Base-by-base conservation (phyloP, 2,888 invertebrate genomes). In the Hirtodrosophila trivittata region DNA sequence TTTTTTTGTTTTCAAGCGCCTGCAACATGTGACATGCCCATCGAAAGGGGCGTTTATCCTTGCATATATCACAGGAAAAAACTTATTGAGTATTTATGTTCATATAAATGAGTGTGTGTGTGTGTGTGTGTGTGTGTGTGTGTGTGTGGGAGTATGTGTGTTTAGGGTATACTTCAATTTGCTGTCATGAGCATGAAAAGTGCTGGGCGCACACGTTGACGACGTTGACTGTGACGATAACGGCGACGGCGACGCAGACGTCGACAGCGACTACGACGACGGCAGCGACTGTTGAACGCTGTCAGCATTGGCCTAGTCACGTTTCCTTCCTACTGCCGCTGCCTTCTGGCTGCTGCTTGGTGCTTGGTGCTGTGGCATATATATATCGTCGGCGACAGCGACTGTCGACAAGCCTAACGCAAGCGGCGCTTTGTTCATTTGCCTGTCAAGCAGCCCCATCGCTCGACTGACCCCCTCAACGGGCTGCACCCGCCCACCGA, bases 241-340 rank as follows among this genome's bases (percentile, higher is more conserved):
- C 43, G 38, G 3, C n/a, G 14, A 9, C n/a, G 39, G 25, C 21
- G 16, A 46, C 10, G 32, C 25, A 10, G 21, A 57, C 57, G 50
- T 43, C 47, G 32, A 5, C 12, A 13, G 14, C 21, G 38, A 75
- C 70, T 64, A 57, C 47, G 38, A 28, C 28, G 18, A 16, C 13
- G 13, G 18, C 16, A 28, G 6, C 18, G 18, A 47, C 13, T 25
- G 32, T 10, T 45, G 45, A 58, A 45, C 71, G 54, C 37, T 47
- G 58, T 41, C 69, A 69, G 66, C 58, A 64, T 75, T 75, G 72
- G 66, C 62, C 73, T 77, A 75, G 80, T 77, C 80, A 80, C 80
- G 77, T 80, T 77, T 60, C 10, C 28, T 33, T 10, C 13, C 1
- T 9, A 16, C 5, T 21, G 9, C 43, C 35, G 18, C 4, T 46